Percentiles rank a stretch among this genome's conserved stretches.
phyloP scores from a whole-genome alignment of 2,113 vertebrate species.

The Hiodon alosoides region DNA sequence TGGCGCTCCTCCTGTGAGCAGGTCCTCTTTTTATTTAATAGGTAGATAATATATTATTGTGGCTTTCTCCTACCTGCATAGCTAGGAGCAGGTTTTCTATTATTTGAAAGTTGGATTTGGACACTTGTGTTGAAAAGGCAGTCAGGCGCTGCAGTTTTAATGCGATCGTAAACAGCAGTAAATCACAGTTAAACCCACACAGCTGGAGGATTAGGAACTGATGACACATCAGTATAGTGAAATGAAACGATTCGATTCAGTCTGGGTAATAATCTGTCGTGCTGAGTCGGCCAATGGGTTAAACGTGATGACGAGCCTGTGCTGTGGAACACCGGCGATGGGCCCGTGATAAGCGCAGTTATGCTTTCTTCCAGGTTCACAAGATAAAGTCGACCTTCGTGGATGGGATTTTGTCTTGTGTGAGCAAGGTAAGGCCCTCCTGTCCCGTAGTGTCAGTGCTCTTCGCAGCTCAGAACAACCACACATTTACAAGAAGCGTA shows the following conservation, averaged over 20 bases:
- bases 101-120: too few species aligned
- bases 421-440: slow-evolving; percentile 65
- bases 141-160: too few species aligned
- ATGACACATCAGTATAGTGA: not conserved
- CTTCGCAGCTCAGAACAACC: not conserved
- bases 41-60: too few species aligned
- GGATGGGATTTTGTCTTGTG: slow-evolving; percentile 72
- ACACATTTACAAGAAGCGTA: not conserved
- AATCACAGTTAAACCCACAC: too few species aligned
- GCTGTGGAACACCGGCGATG: not conserved
- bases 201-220: not conserved
- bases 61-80: too few species aligned
- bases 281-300: too few species aligned
- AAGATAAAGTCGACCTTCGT: slow-evolving; percentile 88
- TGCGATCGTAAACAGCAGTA: too few species aligned
- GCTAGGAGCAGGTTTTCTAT: too few species aligned
- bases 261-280: too few species aligned
- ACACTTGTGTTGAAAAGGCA: too few species aligned
- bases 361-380: slow-evolving; percentile 63
- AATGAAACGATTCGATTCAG: not conserved
- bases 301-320: not conserved
- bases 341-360: not conserved
- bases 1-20: too few species aligned
- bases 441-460: not conserved
- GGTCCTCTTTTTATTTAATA: too few species aligned